Conservation (phyloP, 2,113 vertebrate genomes). For the Lophochroa leadbeateri region DNA sequence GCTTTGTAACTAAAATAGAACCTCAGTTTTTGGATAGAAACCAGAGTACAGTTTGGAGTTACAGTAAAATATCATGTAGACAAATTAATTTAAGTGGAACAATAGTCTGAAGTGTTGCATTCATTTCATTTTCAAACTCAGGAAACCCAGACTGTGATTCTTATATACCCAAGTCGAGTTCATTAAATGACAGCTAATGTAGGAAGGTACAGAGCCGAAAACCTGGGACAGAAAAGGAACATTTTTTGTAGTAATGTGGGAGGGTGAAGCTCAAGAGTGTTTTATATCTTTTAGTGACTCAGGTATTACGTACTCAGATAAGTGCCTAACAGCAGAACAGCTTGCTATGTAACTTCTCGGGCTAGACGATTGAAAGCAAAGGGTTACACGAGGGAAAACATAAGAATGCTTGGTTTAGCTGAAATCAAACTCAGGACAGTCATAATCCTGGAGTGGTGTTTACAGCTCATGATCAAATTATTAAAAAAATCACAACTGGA, state of each 20-base stretch:
- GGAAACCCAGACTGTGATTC: not conserved
- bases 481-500: not conserved
- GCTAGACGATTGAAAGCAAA: not conserved
- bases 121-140: constrained; percentile 30
- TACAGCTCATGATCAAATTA: not conserved
- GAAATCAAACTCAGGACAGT: not conserved
- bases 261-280: constrained; percentile 7
- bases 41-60: not conserved
- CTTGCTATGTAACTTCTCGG: not conserved
- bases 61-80: not conserved
- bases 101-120: not conserved
- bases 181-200: constrained; percentile 6
- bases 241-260: constrained; percentile 14
- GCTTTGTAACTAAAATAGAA: constrained; percentile 31
- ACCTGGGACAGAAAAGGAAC: not conserved
- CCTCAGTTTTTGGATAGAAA: not conserved
- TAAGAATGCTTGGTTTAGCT: not conserved
- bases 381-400: not conserved
- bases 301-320: not conserved
- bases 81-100: constrained; percentile 37
- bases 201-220: constrained; percentile 25
- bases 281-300: constrained; percentile 12
- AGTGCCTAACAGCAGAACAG: not conserved
- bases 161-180: not conserved
- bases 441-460: not conserved